Conservation (phyloP, 2,888 invertebrate species). For the Brenthis daphne region DNA sequence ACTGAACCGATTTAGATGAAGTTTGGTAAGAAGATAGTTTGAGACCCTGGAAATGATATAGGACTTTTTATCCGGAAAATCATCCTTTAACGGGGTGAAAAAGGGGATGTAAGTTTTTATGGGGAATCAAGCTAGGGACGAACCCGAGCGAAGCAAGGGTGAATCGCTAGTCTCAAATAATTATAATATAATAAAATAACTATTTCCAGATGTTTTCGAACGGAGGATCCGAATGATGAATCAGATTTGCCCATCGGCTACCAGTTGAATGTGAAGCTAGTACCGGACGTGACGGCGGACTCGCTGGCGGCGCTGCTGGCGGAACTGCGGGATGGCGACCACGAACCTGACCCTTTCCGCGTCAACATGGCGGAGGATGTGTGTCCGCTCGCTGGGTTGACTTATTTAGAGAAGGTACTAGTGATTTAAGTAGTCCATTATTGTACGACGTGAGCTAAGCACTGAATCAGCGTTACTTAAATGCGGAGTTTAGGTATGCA, state of each 20-base stretch:
- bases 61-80: too few relatives aligned
- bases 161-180: too few relatives aligned
- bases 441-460: too few relatives aligned
- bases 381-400: constrained; percentile 76
- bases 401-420: constrained; percentile 78
- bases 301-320: constrained; percentile 59
- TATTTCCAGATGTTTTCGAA: constrained; percentile 77
- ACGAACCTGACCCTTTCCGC: constrained; percentile 47
- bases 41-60: too few relatives aligned
- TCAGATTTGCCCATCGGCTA: constrained; percentile 62
- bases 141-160: too few relatives aligned
- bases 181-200: neutral
- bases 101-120: too few relatives aligned
- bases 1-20: too few relatives aligned
- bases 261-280: constrained; percentile 78
- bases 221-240: constrained; percentile 55
- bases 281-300: constrained; percentile 60
- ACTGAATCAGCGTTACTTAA: too few relatives aligned
- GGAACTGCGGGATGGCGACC: constrained; percentile 43
- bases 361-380: constrained; percentile 70
- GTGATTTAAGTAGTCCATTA: neutral
- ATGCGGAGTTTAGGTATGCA: too few relatives aligned
- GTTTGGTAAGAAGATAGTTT: too few relatives aligned
- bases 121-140: too few relatives aligned
- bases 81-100: too few relatives aligned